phyloP scores from a whole-genome alignment of 2,888 invertebrate species.

The Eledona agricola region DNA sequence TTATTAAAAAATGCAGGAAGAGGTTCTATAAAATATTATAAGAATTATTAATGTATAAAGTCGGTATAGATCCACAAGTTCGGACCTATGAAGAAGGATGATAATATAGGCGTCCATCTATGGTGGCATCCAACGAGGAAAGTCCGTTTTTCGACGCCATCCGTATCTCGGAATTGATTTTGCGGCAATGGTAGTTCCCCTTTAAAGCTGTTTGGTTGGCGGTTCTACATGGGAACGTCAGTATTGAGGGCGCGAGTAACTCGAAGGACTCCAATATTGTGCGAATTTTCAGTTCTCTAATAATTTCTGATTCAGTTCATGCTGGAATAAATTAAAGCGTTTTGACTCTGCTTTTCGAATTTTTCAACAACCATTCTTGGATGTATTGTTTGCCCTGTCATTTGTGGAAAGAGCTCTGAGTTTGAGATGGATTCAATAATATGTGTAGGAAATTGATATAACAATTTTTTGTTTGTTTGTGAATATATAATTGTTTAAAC shows the following conservation, averaged over 20 bases:
- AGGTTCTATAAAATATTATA: too few relatives aligned
- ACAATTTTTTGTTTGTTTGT: too few relatives aligned
- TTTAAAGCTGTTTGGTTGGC: constrained; percentile 56
- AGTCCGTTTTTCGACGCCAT: constrained; percentile 30
- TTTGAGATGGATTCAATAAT: too few relatives aligned
- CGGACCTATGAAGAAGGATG: constrained; percentile 22
- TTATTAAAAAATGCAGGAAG: too few relatives aligned
- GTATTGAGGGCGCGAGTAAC: constrained; percentile 48
- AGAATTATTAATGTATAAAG: too few relatives aligned
- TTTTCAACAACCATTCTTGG: too few relatives aligned
- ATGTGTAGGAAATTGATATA: too few relatives aligned
- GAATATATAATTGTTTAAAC: too few relatives aligned
- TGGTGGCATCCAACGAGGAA: constrained; percentile 10
- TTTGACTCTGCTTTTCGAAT: constrained; percentile 21
- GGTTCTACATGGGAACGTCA: constrained; percentile 53
- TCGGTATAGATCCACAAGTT: constrained; percentile 27
- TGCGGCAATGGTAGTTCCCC: constrained; percentile 54
- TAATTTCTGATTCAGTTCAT: constrained; percentile 38
- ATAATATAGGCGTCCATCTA: constrained; percentile 27
- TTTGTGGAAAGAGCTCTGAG: too few relatives aligned
- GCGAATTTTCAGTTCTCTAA: constrained; percentile 35
- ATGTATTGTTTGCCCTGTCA: too few relatives aligned
- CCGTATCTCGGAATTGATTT: constrained; percentile 52
- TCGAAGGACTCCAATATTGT: constrained; percentile 35
- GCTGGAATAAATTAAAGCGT: constrained; percentile 35